Base-by-base conservation (phyloP, 2,797 vertebrate genomes). In the Tamandua tetradactyla region DNA sequence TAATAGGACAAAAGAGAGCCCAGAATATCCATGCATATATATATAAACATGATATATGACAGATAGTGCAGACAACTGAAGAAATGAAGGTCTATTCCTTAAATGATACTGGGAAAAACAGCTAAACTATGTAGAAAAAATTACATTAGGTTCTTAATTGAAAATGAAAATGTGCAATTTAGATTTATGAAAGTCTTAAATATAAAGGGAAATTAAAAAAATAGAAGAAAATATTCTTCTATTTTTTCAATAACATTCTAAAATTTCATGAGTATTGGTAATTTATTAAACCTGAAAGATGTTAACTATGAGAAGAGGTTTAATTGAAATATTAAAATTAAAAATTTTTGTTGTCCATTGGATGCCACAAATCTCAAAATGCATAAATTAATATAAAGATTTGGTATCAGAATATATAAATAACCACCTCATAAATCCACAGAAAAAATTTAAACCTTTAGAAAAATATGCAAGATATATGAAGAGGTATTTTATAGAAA, bases 121-220 rank as follows among this genome's bases (percentile, higher is more conserved):
- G 6, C 7, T 27, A 79, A 79, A 87, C 1, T 7, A 52, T 15
- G 27, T 18, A 64, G 17, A 11, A 87, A 85, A 69, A 75, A 30
- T 61, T 79, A 35, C 52, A 14, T 42, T 86, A 55, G 7, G 35
- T 95, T 80, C 27, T 66, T 80, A 59, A 69, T 12, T 83, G 62
- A 93, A 75, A 95, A 35, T 72, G 20, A 49, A 91, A 88, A 83
- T 68, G 17, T 27, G 59, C n/a, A 91, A 22, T 87, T 55, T 42
- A 55, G 32, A 72, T 66, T 72, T 66, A 80, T 72, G 55, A 55
- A 30, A 78, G 7, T 2, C 0, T 85, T 69, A 91, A 57, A 27
- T 44, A 30, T 22, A 80, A 71, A 84, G 27, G 3, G 3, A 80
- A 91, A 75, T 88, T 42, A 37, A 86, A 88, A 17, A 52, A 52